Base-by-base conservation (phyloP, 2,113 vertebrate genomes). In the Todiramphus chloris region DNA sequence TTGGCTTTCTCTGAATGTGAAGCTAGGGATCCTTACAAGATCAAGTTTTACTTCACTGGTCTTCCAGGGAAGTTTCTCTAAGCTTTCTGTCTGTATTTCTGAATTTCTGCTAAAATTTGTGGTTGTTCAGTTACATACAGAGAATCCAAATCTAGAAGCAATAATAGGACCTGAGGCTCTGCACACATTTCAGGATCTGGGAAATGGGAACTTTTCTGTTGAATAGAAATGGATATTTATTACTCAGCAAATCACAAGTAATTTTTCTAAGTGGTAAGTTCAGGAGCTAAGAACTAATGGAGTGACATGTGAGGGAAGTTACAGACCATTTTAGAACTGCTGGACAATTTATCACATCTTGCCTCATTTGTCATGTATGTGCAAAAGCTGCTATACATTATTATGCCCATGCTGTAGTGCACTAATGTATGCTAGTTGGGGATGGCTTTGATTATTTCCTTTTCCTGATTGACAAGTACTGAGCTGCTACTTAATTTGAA, bases 241-340 rank as follows among this genome's bases (percentile, higher is more conserved):
- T 90, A 44, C 73, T 78, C 60, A 72, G 76, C 60, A 92, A 86
- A 93, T 93, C 64, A 23, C 60, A 86, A 94, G 82, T 90, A 83
- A 87, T 95, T 94, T 96, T 96, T 95, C 60, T 87, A 83, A 90
- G 62, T 89, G 53, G 60, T 48, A 87, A 68, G 60, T 88, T 87
- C 68, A 84, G 56, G 64, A 96, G 90, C 73, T 94, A 93, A 83
- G 51, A 94, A 90, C 51, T 89, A 78, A 87, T 94, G 60, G 69
- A 94, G 86, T 95, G 95, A 37, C 68, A 86, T 91, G 63, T 93
- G 92, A 91, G 85, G 81, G 93, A 95, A 96, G 95, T 91, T 89
- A 41, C 41, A 94, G 78, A 63, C 66, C 33, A 16, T 85, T 96
- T 92, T 79, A 83, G 39, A 86, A 76, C 56, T 82, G 55, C 48